Base-by-base conservation (phyloP, 2,113 vertebrate genomes). In the Copsychus sechellarum region DNA sequence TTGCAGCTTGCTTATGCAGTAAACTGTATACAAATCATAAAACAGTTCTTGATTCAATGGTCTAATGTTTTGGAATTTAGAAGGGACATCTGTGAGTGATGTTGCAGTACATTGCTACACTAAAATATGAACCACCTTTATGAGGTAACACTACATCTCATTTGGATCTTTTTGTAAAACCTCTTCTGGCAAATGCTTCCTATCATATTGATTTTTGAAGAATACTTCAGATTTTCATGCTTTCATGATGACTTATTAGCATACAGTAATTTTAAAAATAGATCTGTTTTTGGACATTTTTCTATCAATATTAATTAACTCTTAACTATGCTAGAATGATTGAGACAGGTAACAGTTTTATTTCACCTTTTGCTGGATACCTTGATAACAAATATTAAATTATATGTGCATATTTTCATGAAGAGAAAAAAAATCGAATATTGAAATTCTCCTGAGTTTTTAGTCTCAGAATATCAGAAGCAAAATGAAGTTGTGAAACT, bases 61-160 rank as follows among this genome's bases (percentile, higher is more conserved):
- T 81, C 80, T 93, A 96, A 86, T 93, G 47, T 73, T 92, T 82
- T 96, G 56, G 28, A 94, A 97, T 96, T 95, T 93, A 81, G 45
- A 87, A 94, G 43, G 36, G 43, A 47, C 26, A 47, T 90, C 47
- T 90, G 36, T 40, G 31, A 92, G 40, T 47, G 90, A 88, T 78
- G 34, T 83, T 96, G 62, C 66, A 81, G 42, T 48, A 70, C 29
- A 57, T 56, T 74, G 31, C 38, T 74, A 45, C 42, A 81, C 70
- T 96, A 94, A 95, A 94, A 62, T 77, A 73, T 42, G 31, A 95
- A 65, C 29, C 50, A 69, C 11, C 81, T 71, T 88, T 95, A 65
- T 92, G 48, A 90, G 78, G 77, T 95, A 92, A 92, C 56, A 88
- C 8, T 88, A 73, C 36, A 72, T 17, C 78, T 76, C 50, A 81